A percentile compares a stretch with the other conserved stretches of the same genome.
Evolutionary conservation across 2,888 invertebrate genomes (phyloP).

Genomic region (Agrilus cyanescens): DNA sequence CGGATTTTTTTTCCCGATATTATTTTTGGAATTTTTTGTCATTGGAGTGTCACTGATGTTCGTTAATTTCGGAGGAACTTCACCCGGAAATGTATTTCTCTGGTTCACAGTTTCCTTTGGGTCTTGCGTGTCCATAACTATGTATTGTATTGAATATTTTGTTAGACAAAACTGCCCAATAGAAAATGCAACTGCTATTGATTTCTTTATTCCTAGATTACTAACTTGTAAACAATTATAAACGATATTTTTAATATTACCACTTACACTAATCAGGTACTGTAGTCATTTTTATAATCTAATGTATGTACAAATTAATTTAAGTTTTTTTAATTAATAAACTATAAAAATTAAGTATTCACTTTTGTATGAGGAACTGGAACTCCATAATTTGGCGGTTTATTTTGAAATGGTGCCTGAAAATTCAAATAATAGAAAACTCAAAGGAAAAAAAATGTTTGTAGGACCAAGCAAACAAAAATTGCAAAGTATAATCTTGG

Average conservation of each 20-base stretch:
- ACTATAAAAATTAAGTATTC: too few species aligned
- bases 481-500: too few species aligned
- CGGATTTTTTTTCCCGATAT: slow-evolving; percentile 78
- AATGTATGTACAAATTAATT: too few species aligned
- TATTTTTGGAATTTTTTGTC: slow-evolving; percentile 65
- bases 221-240: slow-evolving; percentile 25
- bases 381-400: too few species aligned
- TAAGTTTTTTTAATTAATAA: too few species aligned
- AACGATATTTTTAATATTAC: background rate
- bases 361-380: too few species aligned
- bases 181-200: slow-evolving; percentile 30
- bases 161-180: slow-evolving; percentile 64
- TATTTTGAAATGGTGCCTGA: too few species aligned
- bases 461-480: too few species aligned
- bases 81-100: slow-evolving; percentile 65
- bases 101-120: slow-evolving; percentile 74
- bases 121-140: slow-evolving; percentile 58
- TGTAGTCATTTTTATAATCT: too few species aligned
- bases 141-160: slow-evolving; percentile 80
- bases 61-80: slow-evolving; percentile 36
- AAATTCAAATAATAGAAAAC: too few species aligned
- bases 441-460: too few species aligned
- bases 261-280: background rate
- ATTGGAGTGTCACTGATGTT: slow-evolving; percentile 49
- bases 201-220: slow-evolving; percentile 41